Conservation (phyloP, 2,888 invertebrate genomes). For the Adelphocoris suturalis region DNA sequence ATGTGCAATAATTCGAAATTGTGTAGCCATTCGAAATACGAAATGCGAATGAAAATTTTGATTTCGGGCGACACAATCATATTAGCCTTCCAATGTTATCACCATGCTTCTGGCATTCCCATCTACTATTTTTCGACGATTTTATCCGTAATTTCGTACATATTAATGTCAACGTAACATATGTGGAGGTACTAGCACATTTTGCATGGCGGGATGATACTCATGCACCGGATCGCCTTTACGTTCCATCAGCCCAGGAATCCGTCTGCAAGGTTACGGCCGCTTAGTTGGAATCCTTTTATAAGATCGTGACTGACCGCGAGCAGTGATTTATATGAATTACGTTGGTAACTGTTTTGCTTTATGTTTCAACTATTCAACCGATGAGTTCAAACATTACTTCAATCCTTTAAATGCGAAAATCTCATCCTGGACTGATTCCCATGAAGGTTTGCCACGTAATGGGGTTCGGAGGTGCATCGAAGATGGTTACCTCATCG, state of each 20-base stretch:
- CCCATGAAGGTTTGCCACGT: background rate
- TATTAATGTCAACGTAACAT: too few species aligned
- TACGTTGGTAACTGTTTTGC: constrained; percentile 17
- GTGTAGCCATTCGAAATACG: too few species aligned
- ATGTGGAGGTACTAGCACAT: background rate
- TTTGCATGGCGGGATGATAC: background rate
- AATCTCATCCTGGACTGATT: constrained; percentile 15
- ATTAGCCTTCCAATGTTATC: too few species aligned
- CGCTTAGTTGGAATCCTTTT: background rate
- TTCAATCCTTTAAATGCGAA: background rate
- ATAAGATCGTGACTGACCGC: constrained; percentile 42
- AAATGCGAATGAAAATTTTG: too few species aligned
- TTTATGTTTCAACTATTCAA: constrained; percentile 20
- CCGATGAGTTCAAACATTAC: background rate
- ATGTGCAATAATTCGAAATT: too few species aligned
- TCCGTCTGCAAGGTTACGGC: constrained; percentile 2
- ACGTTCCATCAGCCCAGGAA: background rate
- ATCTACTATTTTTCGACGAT: too few species aligned
- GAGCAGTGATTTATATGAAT: constrained; percentile 14
- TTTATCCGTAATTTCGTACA: too few species aligned
- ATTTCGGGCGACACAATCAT: too few species aligned
- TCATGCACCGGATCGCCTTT: background rate
- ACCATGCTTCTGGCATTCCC: too few species aligned
- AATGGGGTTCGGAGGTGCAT: background rate
- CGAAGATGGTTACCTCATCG: background rate